Percentiles rank a stretch among this genome's conserved stretches.
phyloP scores from a whole-genome alignment of 2,888 invertebrate species.

The Limnephilus rhombicus region DNA sequence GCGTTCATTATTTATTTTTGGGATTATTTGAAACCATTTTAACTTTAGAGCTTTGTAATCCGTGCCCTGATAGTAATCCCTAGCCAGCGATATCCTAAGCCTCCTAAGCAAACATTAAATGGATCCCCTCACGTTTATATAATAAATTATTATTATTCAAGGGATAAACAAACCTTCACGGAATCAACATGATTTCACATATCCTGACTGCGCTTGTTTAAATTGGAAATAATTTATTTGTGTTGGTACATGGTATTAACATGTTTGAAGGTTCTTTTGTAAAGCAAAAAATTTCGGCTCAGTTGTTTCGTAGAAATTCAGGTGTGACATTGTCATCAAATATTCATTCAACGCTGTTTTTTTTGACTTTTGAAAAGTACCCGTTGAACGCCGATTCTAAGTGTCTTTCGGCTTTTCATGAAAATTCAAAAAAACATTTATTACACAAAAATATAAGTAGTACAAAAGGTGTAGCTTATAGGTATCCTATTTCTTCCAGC shows the following conservation, averaged over 20 bases:
- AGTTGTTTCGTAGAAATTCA: too few species aligned
- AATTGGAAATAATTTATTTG: neutral
- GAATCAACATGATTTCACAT: neutral
- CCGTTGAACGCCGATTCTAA: too few species aligned
- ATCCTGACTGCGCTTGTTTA: neutral
- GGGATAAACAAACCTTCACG: neutral
- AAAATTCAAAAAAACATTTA: too few species aligned
- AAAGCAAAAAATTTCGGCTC: too few species aligned
- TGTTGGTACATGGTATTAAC: neutral
- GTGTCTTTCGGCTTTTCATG: too few species aligned
- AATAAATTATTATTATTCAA: neutral
- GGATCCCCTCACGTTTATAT: neutral
- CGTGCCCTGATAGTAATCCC: neutral
- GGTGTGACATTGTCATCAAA: too few species aligned
- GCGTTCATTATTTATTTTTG: neutral
- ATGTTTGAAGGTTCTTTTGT: neutral
- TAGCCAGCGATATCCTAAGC: neutral
- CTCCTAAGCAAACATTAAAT: neutral
- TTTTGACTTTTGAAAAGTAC: too few species aligned
- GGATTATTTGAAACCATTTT: conserved; percentile 4
- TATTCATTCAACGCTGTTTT: too few species aligned
- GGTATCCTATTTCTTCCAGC: too few species aligned
- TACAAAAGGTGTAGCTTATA: too few species aligned
- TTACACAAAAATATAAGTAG: too few species aligned
- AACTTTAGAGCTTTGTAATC: neutral